Percentiles rank a stretch among this genome's conserved stretches.
phyloP scores from a whole-genome alignment of 2,888 invertebrate genomes.

The Acrobasis consociella region DNA sequence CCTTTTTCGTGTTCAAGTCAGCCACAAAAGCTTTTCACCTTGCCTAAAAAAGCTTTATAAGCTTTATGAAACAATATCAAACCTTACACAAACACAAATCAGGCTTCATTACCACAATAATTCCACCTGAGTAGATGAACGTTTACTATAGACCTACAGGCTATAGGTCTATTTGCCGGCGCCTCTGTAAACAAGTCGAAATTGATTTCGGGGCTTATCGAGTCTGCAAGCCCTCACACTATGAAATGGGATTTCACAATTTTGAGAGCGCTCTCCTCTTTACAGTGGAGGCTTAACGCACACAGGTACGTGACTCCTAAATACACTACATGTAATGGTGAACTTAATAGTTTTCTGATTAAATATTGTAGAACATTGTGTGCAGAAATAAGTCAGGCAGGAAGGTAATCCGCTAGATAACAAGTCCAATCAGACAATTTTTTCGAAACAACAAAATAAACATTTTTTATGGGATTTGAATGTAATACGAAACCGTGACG shows the following conservation, averaged over 20 bases:
- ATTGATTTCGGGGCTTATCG: conserved; percentile 73
- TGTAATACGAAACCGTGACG: too few relatives aligned
- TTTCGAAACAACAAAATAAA: too few relatives aligned
- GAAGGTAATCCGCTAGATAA: too few relatives aligned
- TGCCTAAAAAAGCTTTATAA: too few relatives aligned
- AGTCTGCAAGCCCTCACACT: conserved; percentile 34
- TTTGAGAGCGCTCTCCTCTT: conserved; percentile 29
- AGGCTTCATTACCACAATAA: conserved; percentile 8
- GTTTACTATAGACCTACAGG: conserved; percentile 23
- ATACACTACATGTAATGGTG: neutral
- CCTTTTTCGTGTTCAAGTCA: too few relatives aligned
- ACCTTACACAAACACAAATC: neutral
- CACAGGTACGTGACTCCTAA: conserved; percentile 2
- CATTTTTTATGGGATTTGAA: too few relatives aligned
- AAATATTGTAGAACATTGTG: too few relatives aligned
- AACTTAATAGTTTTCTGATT: too few relatives aligned
- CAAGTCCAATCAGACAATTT: too few relatives aligned
- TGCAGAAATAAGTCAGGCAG: too few relatives aligned
- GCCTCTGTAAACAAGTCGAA: conserved; percentile 66
- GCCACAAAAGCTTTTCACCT: too few relatives aligned
- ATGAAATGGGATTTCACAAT: conserved; percentile 31
- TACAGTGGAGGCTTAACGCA: conserved; percentile 15
- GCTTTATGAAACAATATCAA: too few relatives aligned
- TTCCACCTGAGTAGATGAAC: neutral
- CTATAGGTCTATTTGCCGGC: conserved; percentile 52